Evolutionary conservation across 2,797 vertebrate genomes (phyloP).

Genomic region (Danio kyathit): DNA sequence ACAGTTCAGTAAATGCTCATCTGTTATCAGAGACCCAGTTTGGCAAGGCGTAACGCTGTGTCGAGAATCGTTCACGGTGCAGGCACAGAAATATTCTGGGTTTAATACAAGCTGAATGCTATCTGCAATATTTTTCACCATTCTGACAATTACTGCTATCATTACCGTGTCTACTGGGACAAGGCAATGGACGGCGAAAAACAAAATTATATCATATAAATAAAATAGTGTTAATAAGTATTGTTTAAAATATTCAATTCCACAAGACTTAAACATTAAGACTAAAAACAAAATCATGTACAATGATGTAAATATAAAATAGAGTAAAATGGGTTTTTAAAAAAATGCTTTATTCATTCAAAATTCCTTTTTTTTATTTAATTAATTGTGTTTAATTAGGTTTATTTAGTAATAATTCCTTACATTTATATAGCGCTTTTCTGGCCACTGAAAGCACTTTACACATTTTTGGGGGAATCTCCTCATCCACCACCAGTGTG

Average conservation of each 20-base stretch:
- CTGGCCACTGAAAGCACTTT: too few species aligned
- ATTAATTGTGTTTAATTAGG: too few species aligned
- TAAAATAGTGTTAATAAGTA: background rate
- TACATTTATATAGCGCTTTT: too few species aligned
- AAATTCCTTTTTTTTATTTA: too few species aligned
- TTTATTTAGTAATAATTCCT: too few species aligned
- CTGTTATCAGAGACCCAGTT: slow-evolving; percentile 39
- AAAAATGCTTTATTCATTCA: too few species aligned
- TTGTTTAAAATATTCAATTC: background rate
- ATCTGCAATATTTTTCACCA: background rate
- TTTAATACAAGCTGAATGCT: slow-evolving; percentile 9
- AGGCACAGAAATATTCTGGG: slow-evolving; percentile 14
- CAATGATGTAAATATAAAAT: too few species aligned
- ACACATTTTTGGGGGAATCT: too few species aligned
- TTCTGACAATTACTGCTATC: background rate
- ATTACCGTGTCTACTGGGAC: background rate
- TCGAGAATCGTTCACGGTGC: background rate
- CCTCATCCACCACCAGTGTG: too few species aligned
- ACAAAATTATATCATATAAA: background rate
- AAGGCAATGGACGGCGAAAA: background rate
- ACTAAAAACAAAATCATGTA: too few species aligned
- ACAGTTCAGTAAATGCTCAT: slow-evolving; percentile 27
- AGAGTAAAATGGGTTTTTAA: too few species aligned
- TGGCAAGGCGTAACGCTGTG: slow-evolving; percentile 28
- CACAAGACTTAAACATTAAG: background rate